These are phyloP conservation scores for Zaprionus inermis DNA, from an alignment of 1,140 invertebrate genomes.

Conservation along the genomic window DNA sequence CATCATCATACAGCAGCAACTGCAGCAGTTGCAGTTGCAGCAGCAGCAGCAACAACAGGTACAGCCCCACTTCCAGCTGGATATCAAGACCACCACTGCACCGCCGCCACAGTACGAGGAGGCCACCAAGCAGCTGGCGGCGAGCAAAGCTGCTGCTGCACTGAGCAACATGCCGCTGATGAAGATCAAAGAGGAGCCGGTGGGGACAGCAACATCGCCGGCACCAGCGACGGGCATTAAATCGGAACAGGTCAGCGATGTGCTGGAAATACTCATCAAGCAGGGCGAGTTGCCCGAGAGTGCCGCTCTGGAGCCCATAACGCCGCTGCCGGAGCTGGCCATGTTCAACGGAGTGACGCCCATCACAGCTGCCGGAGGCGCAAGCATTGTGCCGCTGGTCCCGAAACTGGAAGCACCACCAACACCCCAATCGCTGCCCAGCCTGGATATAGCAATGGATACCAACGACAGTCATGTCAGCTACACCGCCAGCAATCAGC, in stretches of 20 bases:
- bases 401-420: constrained; percentile 63
- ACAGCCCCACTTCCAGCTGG: constrained; percentile 70
- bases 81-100: constrained; percentile 80
- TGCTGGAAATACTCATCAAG: constrained; percentile 97
- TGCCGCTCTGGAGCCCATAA: constrained; percentile 91
- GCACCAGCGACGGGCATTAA: constrained; percentile 85
- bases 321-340: constrained; percentile 77
- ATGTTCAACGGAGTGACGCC: constrained; percentile 53
- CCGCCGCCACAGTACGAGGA: constrained; percentile 88
- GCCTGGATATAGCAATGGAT: constrained; percentile 66
- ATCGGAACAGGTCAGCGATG: constrained; percentile 96
- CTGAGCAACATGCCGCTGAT: constrained; percentile 56
- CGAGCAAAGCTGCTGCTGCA: constrained; percentile 73
- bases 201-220: constrained; percentile 40
- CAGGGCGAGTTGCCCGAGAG: constrained; percentile 96
- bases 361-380: constrained; percentile 58
- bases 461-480: constrained; percentile 49
- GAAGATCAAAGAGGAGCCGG: constrained; percentile 79
- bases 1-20: constrained; percentile 70
- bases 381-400: constrained; percentile 66
- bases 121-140: constrained; percentile 87
- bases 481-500: constrained; percentile 19
- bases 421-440: constrained; percentile 51
- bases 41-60: constrained; percentile 49
- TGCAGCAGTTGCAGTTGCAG: constrained; percentile 69